These are phyloP conservation scores for Cygnus atratus DNA, from an alignment of 2,113 vertebrate genomes.

Conservation along the genomic window DNA sequence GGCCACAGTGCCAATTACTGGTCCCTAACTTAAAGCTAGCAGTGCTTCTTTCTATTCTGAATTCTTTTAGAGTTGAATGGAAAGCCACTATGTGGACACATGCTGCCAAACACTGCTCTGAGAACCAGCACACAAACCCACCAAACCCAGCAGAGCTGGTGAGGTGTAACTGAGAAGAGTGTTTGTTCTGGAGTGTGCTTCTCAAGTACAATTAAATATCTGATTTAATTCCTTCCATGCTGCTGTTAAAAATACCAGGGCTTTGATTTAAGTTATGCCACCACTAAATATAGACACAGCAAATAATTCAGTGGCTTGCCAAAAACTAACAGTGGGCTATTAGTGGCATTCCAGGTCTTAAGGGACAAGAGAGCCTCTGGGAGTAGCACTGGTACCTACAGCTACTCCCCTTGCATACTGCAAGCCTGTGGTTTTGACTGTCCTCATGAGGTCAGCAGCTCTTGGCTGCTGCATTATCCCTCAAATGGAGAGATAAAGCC, in stretches of 20 bases:
- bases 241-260: not conserved
- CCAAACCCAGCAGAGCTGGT: not conserved
- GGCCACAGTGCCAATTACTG: not conserved
- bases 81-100: not conserved
- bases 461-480: not conserved
- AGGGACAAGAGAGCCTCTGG: not conserved
- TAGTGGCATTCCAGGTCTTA: not conserved
- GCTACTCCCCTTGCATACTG: fast-evolving
- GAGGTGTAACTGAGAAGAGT: not conserved
- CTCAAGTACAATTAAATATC: not conserved
- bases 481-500: not conserved
- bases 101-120: not conserved
- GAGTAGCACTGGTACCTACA: not conserved
- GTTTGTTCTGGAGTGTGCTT: not conserved
- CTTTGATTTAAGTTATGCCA: conserved; percentile 13
- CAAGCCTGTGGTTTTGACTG: not conserved
- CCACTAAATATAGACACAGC: not conserved
- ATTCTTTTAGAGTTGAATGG: not conserved
- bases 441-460: not conserved
- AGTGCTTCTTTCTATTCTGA: not conserved
- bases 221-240: not conserved
- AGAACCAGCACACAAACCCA: not conserved
- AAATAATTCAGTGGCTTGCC: not conserved
- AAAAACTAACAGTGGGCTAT: not conserved
- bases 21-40: not conserved